Percentiles rank a stretch among this genome's conserved stretches.
These are phyloP conservation scores for Brachionus rotundiformis DNA, from an alignment of 1,140 invertebrate species.

Conservation along the genomic window DNA sequence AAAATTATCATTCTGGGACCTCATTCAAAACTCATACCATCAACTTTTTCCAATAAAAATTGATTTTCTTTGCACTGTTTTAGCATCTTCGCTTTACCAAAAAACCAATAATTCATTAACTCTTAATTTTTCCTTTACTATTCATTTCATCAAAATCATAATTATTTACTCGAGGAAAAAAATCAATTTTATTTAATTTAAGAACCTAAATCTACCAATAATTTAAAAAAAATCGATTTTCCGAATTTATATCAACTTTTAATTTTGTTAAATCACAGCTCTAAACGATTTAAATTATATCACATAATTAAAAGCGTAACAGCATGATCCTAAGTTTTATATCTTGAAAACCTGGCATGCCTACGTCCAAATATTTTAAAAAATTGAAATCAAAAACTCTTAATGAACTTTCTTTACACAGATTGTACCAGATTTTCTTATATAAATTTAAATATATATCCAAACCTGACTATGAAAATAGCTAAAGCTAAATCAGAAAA, in stretches of 20 bases:
- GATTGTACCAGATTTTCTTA: too few relatives aligned
- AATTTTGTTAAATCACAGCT: neutral
- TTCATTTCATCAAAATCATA: conserved; percentile 24
- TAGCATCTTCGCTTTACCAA: neutral
- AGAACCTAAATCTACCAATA: neutral
- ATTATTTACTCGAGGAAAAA: conserved; percentile 40
- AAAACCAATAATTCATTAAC: conserved; percentile 39
- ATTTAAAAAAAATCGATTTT: conserved; percentile 18
- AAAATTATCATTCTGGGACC: neutral
- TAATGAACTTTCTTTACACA: too few relatives aligned
- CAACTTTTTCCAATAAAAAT: conserved; percentile 28
- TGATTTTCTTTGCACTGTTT: conserved; percentile 18
- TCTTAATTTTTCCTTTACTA: conserved; percentile 1
- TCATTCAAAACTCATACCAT: neutral
- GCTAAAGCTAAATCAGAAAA: neutral
- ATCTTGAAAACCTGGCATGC: too few relatives aligned
- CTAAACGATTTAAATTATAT: too few relatives aligned
- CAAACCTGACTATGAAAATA: too few relatives aligned
- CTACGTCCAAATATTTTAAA: too few relatives aligned
- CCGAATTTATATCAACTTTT: neutral
- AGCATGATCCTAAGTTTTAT: too few relatives aligned
- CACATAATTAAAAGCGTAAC: too few relatives aligned
- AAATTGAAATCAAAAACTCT: too few relatives aligned
- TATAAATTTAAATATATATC: too few relatives aligned
- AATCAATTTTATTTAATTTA: conserved; percentile 47